These are phyloP conservation scores for Margarornis squamiger DNA, from an alignment of 2,797 vertebrate species.

Conservation along the genomic window DNA sequence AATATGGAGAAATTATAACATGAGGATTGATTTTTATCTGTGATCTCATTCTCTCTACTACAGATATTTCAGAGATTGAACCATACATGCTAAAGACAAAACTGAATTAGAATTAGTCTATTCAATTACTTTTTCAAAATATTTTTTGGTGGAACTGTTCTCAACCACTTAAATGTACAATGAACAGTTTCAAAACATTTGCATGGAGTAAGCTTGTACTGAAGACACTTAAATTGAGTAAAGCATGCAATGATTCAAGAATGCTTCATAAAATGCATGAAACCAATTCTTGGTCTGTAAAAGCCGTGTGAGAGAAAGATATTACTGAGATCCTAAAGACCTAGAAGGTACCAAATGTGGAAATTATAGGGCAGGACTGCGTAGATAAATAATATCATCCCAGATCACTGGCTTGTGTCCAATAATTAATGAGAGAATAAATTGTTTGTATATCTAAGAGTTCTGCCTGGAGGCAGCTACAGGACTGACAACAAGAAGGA, in stretches of 20 bases:
- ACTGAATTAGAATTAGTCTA: neutral
- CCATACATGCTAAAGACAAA: fast-evolving
- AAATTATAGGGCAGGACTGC: neutral
- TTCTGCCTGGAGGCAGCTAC: neutral
- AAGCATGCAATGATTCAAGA: neutral
- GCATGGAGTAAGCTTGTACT: neutral
- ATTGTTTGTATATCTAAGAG: neutral
- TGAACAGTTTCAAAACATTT: neutral
- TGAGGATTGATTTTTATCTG: neutral
- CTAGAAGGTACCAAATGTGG: neutral
- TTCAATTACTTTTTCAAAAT: neutral
- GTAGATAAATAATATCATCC: neutral
- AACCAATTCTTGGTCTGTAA: neutral
- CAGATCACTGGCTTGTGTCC: neutral
- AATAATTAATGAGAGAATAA: neutral
- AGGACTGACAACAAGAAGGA: neutral
- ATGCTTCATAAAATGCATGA: neutral
- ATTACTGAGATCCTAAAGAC: neutral
- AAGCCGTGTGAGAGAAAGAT: neutral
- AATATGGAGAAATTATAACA: neutral
- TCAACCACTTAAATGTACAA: neutral
- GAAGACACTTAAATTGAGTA: neutral
- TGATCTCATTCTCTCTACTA: neutral
- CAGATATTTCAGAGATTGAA: neutral
- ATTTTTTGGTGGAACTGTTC: neutral